Conservation (phyloP, 2,113 vertebrate genomes). For the Chauna torquata region DNA sequence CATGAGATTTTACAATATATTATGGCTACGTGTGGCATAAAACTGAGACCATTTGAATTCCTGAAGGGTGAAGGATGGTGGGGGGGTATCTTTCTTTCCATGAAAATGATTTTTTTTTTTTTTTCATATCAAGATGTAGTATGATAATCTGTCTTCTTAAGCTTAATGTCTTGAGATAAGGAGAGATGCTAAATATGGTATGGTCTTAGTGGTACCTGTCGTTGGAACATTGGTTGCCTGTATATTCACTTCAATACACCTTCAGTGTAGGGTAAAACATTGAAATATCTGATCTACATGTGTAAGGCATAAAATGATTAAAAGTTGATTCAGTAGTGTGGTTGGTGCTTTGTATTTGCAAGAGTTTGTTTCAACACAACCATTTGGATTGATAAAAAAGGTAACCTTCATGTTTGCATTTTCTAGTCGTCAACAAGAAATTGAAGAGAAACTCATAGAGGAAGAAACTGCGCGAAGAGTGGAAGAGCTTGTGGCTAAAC, state of each 20-base stretch:
- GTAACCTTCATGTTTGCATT: background rate
- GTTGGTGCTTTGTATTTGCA: background rate
- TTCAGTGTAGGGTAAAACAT: background rate
- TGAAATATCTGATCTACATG: background rate
- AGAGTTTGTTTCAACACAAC: background rate
- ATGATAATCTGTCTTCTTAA: background rate
- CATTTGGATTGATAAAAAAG: background rate
- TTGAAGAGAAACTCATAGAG: conserved; percentile 98
- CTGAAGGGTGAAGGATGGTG: background rate
- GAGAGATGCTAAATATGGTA: background rate
- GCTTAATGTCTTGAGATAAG: background rate
- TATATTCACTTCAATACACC: background rate
- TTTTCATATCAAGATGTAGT: background rate
- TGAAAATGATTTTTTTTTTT: background rate
- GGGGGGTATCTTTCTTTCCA: rapidly evolving
- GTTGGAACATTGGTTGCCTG: background rate
- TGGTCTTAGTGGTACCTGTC: background rate
- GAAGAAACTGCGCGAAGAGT: conserved; percentile 98
- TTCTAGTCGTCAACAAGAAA: conserved; percentile 88
- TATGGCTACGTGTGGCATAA: background rate
- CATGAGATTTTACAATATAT: background rate
- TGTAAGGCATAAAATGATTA: background rate
- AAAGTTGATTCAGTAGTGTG: background rate
- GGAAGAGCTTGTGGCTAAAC: conserved; percentile 96
- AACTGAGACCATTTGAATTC: background rate